Evolutionary conservation across 2,797 vertebrate species (phyloP).

Genomic region (Sciurus vulgaris): DNA sequence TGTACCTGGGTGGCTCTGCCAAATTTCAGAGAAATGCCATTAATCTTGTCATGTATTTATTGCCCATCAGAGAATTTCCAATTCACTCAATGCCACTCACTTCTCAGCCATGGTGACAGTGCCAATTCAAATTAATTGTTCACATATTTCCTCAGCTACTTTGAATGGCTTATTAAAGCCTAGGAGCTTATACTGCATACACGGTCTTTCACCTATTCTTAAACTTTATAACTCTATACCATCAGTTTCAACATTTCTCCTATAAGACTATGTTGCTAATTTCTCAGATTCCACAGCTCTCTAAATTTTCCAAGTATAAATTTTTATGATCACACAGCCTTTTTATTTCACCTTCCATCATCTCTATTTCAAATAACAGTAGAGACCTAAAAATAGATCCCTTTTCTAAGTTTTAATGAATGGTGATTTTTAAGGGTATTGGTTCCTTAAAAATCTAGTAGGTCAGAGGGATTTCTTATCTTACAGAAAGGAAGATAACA

Average conservation of each 20-base stretch:
- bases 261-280: background rate
- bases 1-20: background rate
- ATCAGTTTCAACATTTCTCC: conserved; percentile 21
- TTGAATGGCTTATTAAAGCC: conserved; percentile 71
- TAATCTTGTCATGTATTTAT: conserved; percentile 52
- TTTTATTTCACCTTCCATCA: conserved; percentile 40
- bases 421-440: background rate
- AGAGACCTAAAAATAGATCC: background rate
- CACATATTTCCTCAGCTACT: conserved; percentile 61
- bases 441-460: conserved; percentile 6
- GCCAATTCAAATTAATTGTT: conserved; percentile 67
- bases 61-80: conserved; percentile 39
- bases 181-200: conserved; percentile 10
- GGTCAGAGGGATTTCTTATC: background rate
- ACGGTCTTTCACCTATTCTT: background rate
- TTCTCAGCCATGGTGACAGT: conserved; percentile 45
- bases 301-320: conserved; percentile 21
- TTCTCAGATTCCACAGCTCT: conserved; percentile 12
- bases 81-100: conserved; percentile 36
- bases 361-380: background rate
- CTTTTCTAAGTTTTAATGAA: background rate
- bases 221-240: conserved; percentile 8
- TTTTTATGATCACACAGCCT: background rate
- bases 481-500: background rate
- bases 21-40: conserved; percentile 16